Evolutionary conservation across 1,140 invertebrate species (phyloP).

Genomic region (Diorhabda sublineata): DNA sequence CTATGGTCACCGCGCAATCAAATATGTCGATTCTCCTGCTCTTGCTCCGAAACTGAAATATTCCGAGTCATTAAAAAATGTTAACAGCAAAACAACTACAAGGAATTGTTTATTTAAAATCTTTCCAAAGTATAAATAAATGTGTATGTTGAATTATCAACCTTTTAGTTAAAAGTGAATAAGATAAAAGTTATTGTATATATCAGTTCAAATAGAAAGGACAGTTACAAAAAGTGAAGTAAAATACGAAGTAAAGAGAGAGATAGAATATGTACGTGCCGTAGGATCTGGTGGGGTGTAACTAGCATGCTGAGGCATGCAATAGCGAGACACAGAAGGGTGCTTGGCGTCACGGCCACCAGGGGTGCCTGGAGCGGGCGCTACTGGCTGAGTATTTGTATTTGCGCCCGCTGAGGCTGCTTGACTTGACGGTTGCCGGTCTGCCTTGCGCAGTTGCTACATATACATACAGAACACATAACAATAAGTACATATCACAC

Average conservation of each 20-base stretch:
- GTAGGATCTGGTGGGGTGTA: conserved; percentile 54
- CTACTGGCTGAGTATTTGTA: conserved; percentile 28
- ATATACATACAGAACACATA: conserved; percentile 47
- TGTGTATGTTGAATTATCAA: too few relatives aligned
- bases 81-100: too few relatives aligned
- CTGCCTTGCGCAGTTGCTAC: conserved; percentile 48
- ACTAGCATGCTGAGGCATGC: conserved; percentile 55
- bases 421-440: conserved; percentile 41
- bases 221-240: too few relatives aligned
- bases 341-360: conserved; percentile 44
- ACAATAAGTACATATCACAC: conserved; percentile 36
- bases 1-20: too few relatives aligned
- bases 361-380: conserved; percentile 35
- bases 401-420: conserved; percentile 31
- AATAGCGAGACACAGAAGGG: conserved; percentile 52
- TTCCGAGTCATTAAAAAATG: too few relatives aligned
- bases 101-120: too few relatives aligned
- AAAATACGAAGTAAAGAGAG: conserved; percentile 13
- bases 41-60: too few relatives aligned
- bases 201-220: too few relatives aligned
- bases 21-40: too few relatives aligned
- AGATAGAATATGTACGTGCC: conserved; percentile 51
- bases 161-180: too few relatives aligned
- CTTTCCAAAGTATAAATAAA: too few relatives aligned
- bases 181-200: too few relatives aligned